A percentile compares a stretch with the other conserved stretches of the same genome.
Evolutionary conservation across 2,888 invertebrate species (phyloP).

Genomic region (Masnerella sp.): DNA sequence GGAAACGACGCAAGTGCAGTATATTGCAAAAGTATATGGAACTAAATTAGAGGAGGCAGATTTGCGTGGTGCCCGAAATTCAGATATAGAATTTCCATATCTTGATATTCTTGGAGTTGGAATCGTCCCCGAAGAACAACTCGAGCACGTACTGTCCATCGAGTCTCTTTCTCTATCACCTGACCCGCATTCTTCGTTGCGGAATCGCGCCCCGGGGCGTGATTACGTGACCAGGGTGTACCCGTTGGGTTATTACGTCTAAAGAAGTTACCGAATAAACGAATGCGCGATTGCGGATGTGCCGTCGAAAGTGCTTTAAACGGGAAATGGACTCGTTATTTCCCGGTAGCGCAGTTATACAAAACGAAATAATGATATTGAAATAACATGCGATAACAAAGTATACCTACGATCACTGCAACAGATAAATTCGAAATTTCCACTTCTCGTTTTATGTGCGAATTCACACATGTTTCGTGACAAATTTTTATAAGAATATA

Average conservation of each 20-base stretch:
- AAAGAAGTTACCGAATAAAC: conserved; percentile 57
- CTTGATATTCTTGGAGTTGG: conserved; percentile 32
- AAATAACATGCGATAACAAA: conserved; percentile 44
- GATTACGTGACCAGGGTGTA: conserved; percentile 54
- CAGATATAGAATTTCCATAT: conserved; percentile 41
- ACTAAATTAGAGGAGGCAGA: conserved; percentile 15
- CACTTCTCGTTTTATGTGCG: too few species aligned
- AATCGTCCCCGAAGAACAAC: conserved; percentile 40
- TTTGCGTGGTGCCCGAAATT: conserved; percentile 28
- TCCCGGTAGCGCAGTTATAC: conserved; percentile 16
- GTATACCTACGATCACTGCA: conserved; percentile 2
- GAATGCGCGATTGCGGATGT: conserved; percentile 51
- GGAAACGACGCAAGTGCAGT: neutral
- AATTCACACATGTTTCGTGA: too few species aligned
- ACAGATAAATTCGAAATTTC: conserved; percentile 15
- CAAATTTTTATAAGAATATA: too few species aligned
- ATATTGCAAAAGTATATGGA: conserved; percentile 4
- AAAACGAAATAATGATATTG: conserved; percentile 44
- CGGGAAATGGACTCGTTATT: conserved; percentile 45
- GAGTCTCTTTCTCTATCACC: conserved; percentile 37
- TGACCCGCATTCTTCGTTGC: conserved; percentile 47
- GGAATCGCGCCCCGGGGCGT: conserved; percentile 47
- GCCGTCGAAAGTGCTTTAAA: conserved; percentile 32
- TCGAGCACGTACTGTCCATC: conserved; percentile 53
- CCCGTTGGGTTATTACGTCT: conserved; percentile 44